These are phyloP conservation scores for Drosophila ironensis DNA, from an alignment of 1,140 invertebrate species.

Conservation along the genomic window DNA sequence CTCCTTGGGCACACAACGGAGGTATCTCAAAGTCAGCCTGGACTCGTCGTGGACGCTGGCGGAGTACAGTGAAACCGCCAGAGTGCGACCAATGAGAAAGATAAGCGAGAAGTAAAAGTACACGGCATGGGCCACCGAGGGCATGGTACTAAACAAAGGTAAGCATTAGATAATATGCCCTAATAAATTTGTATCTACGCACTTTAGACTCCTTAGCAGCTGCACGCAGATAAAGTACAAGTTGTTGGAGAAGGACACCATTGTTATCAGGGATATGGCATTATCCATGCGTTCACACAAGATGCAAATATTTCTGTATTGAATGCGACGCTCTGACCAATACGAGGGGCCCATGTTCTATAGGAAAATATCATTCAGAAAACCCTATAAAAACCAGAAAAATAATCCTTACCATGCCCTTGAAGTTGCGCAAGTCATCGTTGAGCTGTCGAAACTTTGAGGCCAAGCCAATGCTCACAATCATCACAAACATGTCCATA, in stretches of 20 bases:
- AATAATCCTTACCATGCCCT: constrained; percentile 74
- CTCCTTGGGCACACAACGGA: constrained; percentile 84
- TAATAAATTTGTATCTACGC: constrained; percentile 5
- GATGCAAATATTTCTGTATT: constrained; percentile 76
- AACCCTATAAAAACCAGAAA: neutral
- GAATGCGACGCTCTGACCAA: constrained; percentile 70
- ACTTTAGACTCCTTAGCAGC: constrained; percentile 72
- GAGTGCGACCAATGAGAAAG: constrained; percentile 85
- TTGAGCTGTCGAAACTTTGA: constrained; percentile 70
- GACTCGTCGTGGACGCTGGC: constrained; percentile 86
- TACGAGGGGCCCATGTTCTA: constrained; percentile 66
- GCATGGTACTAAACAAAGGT: constrained; percentile 62
- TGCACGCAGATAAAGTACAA: constrained; percentile 81
- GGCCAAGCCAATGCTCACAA: constrained; percentile 72
- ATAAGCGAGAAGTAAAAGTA: constrained; percentile 87
- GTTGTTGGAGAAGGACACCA: constrained; percentile 80
- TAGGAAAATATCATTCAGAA: constrained; percentile 19
- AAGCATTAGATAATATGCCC: neutral
- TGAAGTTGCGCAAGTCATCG: constrained; percentile 69
- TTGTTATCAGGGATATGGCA: constrained; percentile 77
- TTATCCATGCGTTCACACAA: constrained; percentile 68
- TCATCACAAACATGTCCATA: constrained; percentile 81
- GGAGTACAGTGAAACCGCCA: constrained; percentile 85
- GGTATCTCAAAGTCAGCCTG: constrained; percentile 83
- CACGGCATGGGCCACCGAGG: constrained; percentile 70